Base-by-base conservation (phyloP, 2,797 vertebrate species). In the Spinus pinus region DNA sequence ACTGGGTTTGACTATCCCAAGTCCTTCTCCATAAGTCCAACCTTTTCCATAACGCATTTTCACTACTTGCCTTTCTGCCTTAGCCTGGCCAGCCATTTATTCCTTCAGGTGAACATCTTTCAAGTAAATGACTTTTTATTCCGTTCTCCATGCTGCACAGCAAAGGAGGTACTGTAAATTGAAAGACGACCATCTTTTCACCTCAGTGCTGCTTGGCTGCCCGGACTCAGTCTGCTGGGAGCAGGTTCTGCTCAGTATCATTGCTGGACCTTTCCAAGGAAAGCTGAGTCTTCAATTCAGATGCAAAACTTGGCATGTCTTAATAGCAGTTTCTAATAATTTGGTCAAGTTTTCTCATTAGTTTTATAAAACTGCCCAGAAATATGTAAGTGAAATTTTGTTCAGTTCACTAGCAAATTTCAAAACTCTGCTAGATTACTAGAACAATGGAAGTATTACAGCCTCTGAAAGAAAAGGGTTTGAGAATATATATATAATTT, bases 401-500 rank as follows among this genome's bases (percentile, higher is more conserved):
- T 79, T 54, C 18, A 54, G 62, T 17, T 81, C 58, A 61, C 31
- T 44, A 73, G 9, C 24, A 62, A 65, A 87, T 84, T 90, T 86
- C 73, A 88, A 91, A 64, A 30, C 5, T 11, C 28, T 64, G 54
- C 4, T 39, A 30, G 31, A 57, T 37, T 79, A 47, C 47, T 30
- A 69, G 19, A 81, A 46, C 19, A 31, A 72, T 39, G 11, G 10
- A 23, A 46, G 2, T 12, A 53, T 18, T 61, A 71, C 7, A 93
- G 31, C 9, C 61, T 79, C 49, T 72, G 19, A 67, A 72, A 71
- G 3, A 64, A 70, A 85, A 74, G 6, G 2, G 5, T 62, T 69
- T 69, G 64, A 80, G 39, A 80, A 14, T 75, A 58, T 67, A n/a
- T n/a, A n/a, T n/a, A 80, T n/a, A n/a, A 42, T 65, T 85, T 90